A percentile compares a stretch with the other conserved stretches of the same genome.
Evolutionary conservation across 2,888 invertebrate species (phyloP).

Genomic region (Lasioglossum calceatum): DNA sequence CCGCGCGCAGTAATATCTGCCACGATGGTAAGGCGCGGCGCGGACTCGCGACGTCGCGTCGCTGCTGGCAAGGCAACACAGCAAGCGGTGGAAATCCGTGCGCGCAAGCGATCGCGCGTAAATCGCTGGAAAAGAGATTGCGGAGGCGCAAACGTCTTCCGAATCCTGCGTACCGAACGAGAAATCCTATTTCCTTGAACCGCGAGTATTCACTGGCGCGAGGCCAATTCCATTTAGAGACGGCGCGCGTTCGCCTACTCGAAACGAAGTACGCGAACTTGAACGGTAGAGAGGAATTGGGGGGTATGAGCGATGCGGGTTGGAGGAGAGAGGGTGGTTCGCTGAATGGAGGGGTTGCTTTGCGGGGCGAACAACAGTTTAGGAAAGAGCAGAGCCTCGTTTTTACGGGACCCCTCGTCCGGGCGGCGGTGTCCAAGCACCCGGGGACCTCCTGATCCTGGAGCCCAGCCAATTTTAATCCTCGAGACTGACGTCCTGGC

Average conservation of each 20-base stretch:
- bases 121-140: constrained; percentile 35
- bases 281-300: neutral
- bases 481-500: constrained; percentile 29
- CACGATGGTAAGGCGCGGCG: constrained; percentile 1
- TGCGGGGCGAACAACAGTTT: neutral
- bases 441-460: constrained; percentile 51
- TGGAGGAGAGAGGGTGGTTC: neutral
- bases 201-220: constrained; percentile 66
- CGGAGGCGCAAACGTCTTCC: constrained; percentile 51
- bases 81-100: constrained; percentile 1
- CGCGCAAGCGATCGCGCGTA: constrained; percentile 50
- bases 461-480: constrained; percentile 61
- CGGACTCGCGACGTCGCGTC: constrained; percentile 18
- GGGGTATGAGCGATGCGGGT: neutral
- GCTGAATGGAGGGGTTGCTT: neutral
- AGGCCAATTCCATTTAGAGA: constrained; percentile 71
- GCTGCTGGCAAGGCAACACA: neutral
- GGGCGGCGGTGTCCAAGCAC: constrained; percentile 43
- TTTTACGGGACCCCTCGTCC: constrained; percentile 47
- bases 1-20: constrained; percentile 22
- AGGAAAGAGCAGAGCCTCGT: constrained; percentile 15
- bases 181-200: constrained; percentile 66
- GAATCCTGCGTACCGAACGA: constrained; percentile 63
- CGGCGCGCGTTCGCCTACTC: constrained; percentile 53
- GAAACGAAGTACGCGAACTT: constrained; percentile 28